Conservation (phyloP, 1,140 invertebrate species). For the Sitodiplosis mosellana region DNA sequence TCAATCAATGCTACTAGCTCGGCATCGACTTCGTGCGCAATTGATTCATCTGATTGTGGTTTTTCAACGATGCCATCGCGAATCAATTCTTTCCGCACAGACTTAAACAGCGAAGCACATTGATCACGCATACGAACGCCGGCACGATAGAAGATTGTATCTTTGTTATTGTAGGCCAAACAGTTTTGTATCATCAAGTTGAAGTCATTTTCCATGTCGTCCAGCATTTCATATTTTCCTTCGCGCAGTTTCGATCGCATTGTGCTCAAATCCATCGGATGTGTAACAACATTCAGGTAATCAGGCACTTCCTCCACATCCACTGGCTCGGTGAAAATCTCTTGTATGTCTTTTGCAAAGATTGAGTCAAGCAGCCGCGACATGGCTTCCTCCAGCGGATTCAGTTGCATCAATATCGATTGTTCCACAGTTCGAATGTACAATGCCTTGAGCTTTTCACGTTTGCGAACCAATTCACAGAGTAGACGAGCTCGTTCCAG, state of each 20-base stretch:
- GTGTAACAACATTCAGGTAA: constrained; percentile 77
- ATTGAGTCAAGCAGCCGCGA: constrained; percentile 56
- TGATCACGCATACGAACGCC: constrained; percentile 76
- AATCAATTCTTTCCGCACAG: constrained; percentile 54
- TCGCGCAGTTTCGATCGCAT: constrained; percentile 66
- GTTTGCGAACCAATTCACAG: constrained; percentile 85
- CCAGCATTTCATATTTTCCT: constrained; percentile 57
- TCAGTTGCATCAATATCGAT: constrained; percentile 59
- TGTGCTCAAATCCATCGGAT: constrained; percentile 92
- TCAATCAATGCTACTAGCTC: constrained; percentile 26
- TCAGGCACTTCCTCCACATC: constrained; percentile 80
- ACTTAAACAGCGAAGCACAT: constrained; percentile 54
- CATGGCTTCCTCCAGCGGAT: constrained; percentile 63
- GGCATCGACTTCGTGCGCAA: constrained; percentile 29
- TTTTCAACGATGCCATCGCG: constrained; percentile 32
- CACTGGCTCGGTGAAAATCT: constrained; percentile 87
- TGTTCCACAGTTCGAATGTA: constrained; percentile 64
- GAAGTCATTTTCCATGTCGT: constrained; percentile 75
- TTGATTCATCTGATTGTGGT: constrained; percentile 21
- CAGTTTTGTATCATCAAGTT: constrained; percentile 90
- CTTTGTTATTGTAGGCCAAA: constrained; percentile 84
- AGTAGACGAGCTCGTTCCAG: constrained; percentile 80
- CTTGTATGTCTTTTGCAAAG: constrained; percentile 58
- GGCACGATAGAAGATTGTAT: constrained; percentile 69
- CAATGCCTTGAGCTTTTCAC: constrained; percentile 87